phyloP scores from a whole-genome alignment of 2,888 invertebrate species.

The Nephrotoma appendiculata region DNA sequence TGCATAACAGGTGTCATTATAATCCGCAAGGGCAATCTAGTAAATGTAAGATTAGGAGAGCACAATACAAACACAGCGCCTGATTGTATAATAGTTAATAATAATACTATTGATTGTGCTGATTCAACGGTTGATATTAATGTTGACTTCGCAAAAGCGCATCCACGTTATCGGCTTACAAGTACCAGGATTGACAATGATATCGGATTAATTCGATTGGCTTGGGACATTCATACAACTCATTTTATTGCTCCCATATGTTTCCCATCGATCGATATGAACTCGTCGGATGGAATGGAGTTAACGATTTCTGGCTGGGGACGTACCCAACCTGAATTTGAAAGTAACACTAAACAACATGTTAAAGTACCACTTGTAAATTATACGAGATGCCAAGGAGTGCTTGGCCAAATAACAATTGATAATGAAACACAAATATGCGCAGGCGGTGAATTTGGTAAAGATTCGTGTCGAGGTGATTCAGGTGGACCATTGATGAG shows the following conservation, averaged over 20 bases:
- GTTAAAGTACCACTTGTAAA: conserved; percentile 35
- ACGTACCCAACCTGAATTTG: conserved; percentile 9
- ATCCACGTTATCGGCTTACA: conserved; percentile 35
- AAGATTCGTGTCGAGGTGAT: neutral
- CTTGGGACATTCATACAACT: conserved; percentile 35
- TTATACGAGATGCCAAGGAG: conserved; percentile 32
- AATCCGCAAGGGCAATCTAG: neutral
- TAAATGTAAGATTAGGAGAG: neutral
- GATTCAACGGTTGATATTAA: neutral
- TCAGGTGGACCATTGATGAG: conserved; percentile 33
- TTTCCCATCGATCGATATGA: conserved; percentile 28
- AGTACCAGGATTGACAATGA: conserved; percentile 47
- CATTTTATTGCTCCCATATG: conserved; percentile 46
- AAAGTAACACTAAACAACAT: conserved; percentile 41
- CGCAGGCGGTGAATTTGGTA: neutral
- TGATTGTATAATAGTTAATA: conserved; percentile 25
- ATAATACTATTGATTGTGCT: neutral
- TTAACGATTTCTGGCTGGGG: neutral
- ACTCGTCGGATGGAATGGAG: neutral
- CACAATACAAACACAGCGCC: neutral
- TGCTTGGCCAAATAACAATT: neutral
- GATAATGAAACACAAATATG: neutral
- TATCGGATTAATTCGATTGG: conserved; percentile 53
- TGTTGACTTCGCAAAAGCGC: neutral
- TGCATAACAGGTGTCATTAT: neutral